Base-by-base conservation (phyloP, 2,113 vertebrate species). In the Lasiurus cinereus region DNA sequence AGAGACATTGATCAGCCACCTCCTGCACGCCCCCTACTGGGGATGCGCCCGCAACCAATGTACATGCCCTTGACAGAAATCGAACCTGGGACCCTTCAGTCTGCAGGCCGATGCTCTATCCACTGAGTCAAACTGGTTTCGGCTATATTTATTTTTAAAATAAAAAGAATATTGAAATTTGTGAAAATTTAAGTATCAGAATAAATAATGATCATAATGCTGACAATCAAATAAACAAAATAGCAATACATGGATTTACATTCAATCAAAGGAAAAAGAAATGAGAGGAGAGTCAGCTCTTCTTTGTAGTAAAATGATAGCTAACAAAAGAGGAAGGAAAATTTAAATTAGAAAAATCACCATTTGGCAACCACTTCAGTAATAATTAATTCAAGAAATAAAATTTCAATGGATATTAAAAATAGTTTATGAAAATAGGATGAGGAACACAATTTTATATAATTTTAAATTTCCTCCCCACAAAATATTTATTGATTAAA, bases 371-470 rank as follows among this genome's bases (percentile, higher is more conserved):
- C 43, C 2, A 59, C 4, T 39, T 2, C 14, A 66, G 5, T 19
- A 83, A 43, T 69, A n/a, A 64, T 39, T 73, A 69, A 80, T 36
- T 83, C 39, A 90, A 89, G 21, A 72, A 83, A 88, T 39, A 62
- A 69, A 64, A 64, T 33, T 46, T 29, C 27, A 62, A 50, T 67
- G 10, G 6, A 64, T 83, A 31, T 67, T 67, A 90, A 73, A 83
- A 94, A 39, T 8, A 36, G 9, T 70, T 8, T 5, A 21, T 43
- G 11, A 69, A 78, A 54, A 8, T 46, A 8, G 33, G 16, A 78
- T 31, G 46, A 70, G 15, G 36, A 46, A 77, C 10, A 90, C 15
- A 93, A 89, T 59, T 92, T 90, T 92, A 24, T 27, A 39, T 27
- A 9, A 33, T 62, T 46, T 74, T n/a, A 54, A 92, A 74, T 3